Base-by-base conservation (phyloP, 2,888 invertebrate species). In the Diploptera punctata region DNA sequence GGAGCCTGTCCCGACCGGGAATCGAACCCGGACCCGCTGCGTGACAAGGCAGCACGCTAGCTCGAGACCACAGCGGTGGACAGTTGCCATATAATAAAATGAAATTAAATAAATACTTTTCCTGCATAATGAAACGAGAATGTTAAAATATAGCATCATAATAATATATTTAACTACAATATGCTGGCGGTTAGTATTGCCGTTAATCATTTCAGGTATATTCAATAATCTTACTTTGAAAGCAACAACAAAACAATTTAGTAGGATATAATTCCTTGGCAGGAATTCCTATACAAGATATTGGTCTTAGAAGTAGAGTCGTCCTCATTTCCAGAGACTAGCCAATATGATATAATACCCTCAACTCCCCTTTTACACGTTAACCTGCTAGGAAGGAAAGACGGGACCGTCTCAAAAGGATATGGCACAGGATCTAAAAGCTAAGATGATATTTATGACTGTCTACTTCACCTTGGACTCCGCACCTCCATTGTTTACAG, bases 401-500 rank as follows among this genome's bases (percentile, higher is more conserved):
- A 16, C 54, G 54, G n/a, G n/a, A 26, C 54, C 54, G 54, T 54
- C 44, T 49, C 29, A 43, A 49, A 5, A 47, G 47, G 21, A 26
- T 52, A 65, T 31, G 71, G 67, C 52, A 61, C 60, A 43, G 26
- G 67, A 38, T 54, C 57, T 72, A 68, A 72, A 72, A 68, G 72
- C 72, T 54, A 54, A 54, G 54, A 54, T 79, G 80, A 82, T 82
- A 82, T 83, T 83, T 82, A 83, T 82, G 82, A 80, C 80, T 79
- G 80, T 81, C 81, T 81, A 80, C 78, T 81, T 81, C 81, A 81
- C 80, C 81, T 78, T 74, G 79, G 81, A 81, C 80, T 81, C 80
- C 81, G 80, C 81, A 81, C 81, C 82, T 81, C 80, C 79, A 83
- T 83, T 83, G 83, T 83, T 83, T 83, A 83, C 82, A 80, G 33